A percentile compares a stretch with the other conserved stretches of the same genome.
These are phyloP conservation scores for Paradoxurus hermaphroditus DNA, from an alignment of 2,113 vertebrate species.

Conservation along the genomic window DNA sequence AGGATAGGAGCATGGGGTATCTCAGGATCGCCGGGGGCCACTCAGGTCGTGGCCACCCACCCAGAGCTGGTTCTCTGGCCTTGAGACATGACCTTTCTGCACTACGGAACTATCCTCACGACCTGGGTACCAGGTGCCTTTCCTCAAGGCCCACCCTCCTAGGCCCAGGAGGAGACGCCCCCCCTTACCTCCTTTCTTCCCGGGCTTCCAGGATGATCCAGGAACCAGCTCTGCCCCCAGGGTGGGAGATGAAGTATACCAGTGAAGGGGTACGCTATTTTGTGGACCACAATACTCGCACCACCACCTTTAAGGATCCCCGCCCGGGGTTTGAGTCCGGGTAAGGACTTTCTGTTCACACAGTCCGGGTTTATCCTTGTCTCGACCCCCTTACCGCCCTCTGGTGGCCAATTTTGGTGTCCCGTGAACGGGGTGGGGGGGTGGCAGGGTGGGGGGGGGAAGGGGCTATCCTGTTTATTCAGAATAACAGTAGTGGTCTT, in stretches of 20 bases:
- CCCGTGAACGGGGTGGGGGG: neutral
- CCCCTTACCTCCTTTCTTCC: neutral
- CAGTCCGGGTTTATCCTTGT: neutral
- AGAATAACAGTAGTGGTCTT: neutral
- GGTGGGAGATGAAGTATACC: conserved; percentile 99
- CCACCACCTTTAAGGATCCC: conserved; percentile 99
- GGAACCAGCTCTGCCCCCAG: conserved; percentile 95
- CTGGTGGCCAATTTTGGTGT: neutral
- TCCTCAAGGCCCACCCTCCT: neutral
- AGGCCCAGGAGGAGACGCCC: neutral
- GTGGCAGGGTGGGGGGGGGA: rapidly evolving
- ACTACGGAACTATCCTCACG: neutral
- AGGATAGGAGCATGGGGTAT: neutral
- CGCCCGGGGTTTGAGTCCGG: conserved; percentile 97
- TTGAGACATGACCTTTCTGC: neutral
- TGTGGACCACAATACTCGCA: conserved; percentile 98
- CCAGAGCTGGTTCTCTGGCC: neutral
- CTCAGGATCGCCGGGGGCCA: neutral
- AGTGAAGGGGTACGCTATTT: conserved; percentile 97
- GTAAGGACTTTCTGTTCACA: conserved; percentile 80
- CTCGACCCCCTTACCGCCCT: neutral
- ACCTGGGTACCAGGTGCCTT: neutral
- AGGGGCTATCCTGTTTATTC: neutral
- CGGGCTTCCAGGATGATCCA: conserved; percentile 93
- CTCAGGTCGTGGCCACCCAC: neutral